Base-by-base conservation (phyloP, 2,113 vertebrate species). In the Muscicapa adusta region DNA sequence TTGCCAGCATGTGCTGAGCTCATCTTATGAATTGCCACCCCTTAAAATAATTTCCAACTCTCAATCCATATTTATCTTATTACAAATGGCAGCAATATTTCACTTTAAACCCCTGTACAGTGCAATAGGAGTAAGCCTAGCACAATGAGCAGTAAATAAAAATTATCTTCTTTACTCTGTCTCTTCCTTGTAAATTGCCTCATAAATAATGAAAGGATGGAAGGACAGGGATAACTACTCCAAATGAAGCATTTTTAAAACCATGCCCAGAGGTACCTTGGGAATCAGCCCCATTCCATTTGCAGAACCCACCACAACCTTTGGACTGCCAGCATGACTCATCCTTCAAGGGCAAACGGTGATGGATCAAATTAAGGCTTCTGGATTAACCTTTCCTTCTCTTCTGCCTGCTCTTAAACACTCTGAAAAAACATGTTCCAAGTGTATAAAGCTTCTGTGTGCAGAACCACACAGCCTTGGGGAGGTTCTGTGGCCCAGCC, bases 1-100 rank as follows among this genome's bases (percentile, higher is more conserved):
- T 81, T 84, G 67, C 56, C 48, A 66, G 48, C 79, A 48, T 45
- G 36, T 71, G 68, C 83, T 84, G 88, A 96, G 88, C 94, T 95
- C 68, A 91, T 92, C 60, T 58, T 62, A 70, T 43, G 36, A 83
- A 83, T 29, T 91, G 58, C 66, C 70, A 89, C 67, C 42, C 67
- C 94, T 51, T 66, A 51, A 91, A 96, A 75, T 50, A 25, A 80
- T 86, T 93, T 88, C 78, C 38, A 89, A 3, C 54, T 82, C 65
- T 61, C 36, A 71, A 10, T 88, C 65, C 67, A 8, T 85, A 1
- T 90, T 90, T 71, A 56, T 90, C 79, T 90, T 72, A 11, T 57
- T 74, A 77, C 31, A 67, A 84, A 83, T 61, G 38, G 42, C 65
- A 71, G 78, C 53, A 71, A 6, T 95, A 76, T 74, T 78, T 96